These are phyloP conservation scores for Glaucopsyche alexis DNA, from an alignment of 2,888 invertebrate species.

Conservation along the genomic window DNA sequence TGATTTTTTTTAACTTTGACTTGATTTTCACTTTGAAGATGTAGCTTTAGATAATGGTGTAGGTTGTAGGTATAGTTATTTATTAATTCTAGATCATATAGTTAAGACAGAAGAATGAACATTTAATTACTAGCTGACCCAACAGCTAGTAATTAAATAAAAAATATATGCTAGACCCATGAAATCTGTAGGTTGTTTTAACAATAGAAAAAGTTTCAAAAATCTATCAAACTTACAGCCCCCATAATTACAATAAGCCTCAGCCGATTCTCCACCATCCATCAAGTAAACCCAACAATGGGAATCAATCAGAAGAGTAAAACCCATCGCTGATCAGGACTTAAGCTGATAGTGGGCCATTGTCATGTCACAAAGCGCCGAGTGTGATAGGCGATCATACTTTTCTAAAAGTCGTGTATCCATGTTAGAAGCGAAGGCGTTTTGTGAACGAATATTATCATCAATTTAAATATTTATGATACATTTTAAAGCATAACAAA, in stretches of 20 bases:
- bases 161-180: no score
- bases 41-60: no score
- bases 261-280: background rate
- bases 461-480: no score
- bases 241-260: background rate
- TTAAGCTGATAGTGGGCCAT: conserved; percentile 34
- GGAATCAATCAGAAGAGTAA: conserved; percentile 16
- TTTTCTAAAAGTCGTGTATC: conserved; percentile 28
- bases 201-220: background rate
- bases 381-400: conserved; percentile 34
- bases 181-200: no score
- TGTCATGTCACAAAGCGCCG: conserved; percentile 35
- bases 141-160: no score
- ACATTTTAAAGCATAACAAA: no score
- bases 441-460: background rate
- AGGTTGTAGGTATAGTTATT: no score
- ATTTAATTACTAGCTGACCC: no score
- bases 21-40: no score
- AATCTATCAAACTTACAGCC: background rate
- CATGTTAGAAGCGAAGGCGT: conserved; percentile 7
- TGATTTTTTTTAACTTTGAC: no score
- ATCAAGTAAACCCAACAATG: conserved; percentile 28
- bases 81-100: no score
- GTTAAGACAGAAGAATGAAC: no score
- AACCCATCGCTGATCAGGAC: conserved; percentile 34